phyloP scores from a whole-genome alignment of 2,113 vertebrate genomes.

The Anseranas semipalmata region DNA sequence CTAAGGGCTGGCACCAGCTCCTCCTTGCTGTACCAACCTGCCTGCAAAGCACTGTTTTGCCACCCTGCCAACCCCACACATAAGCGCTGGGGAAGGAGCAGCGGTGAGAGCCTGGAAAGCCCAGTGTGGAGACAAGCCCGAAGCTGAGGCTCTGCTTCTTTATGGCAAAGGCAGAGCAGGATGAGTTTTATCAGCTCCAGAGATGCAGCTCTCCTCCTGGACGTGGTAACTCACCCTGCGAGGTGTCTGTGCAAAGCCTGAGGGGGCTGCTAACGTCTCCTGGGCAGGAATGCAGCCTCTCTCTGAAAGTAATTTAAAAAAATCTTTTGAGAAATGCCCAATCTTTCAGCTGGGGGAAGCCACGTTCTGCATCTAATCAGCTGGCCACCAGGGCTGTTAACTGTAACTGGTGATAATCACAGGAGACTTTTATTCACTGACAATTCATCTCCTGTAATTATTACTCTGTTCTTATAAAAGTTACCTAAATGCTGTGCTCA shows the following conservation, averaged over 20 bases:
- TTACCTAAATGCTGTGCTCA: slow-evolving; percentile 85
- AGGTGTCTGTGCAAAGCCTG: not conserved
- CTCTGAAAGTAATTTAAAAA: not conserved
- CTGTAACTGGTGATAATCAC: slow-evolving; percentile 82
- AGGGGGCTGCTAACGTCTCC: not conserved
- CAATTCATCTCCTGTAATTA: slow-evolving; percentile 93
- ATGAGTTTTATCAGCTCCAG: not conserved
- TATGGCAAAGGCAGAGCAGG: not conserved
- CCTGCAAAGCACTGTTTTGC: not conserved
- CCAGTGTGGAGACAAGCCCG: not conserved
- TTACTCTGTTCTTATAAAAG: slow-evolving; percentile 83
- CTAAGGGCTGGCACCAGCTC: not conserved
- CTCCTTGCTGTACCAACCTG: not conserved
- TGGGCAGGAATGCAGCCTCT: not conserved
- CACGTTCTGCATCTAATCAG: slow-evolving; percentile 78
- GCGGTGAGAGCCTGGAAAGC: not conserved
- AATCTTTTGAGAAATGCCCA: not conserved
- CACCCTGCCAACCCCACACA: rapidly evolving
- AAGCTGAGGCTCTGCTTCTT: not conserved
- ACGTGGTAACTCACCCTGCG: rapidly evolving
- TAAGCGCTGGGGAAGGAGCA: not conserved
- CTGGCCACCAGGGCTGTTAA: slow-evolving; percentile 78
- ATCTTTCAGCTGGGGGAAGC: not conserved
- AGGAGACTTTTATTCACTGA: slow-evolving; percentile 84
- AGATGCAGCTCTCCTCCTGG: not conserved